phyloP scores from a whole-genome alignment of 2,888 invertebrate genomes.

The Eupithecia centaureata region DNA sequence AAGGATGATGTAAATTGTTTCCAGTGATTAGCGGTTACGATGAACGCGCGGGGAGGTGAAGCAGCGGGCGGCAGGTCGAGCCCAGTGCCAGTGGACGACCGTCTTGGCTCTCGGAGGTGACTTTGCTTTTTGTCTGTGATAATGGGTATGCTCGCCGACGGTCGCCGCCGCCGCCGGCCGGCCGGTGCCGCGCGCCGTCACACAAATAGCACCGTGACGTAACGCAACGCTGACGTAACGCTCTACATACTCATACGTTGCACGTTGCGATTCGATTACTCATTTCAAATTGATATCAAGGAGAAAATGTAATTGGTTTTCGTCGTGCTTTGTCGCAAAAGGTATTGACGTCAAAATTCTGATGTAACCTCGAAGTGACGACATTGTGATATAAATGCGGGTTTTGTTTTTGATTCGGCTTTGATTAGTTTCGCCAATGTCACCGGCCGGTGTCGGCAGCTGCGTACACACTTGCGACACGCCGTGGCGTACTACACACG shows the following conservation, averaged over 20 bases:
- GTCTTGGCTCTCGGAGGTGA: conserved; percentile 55
- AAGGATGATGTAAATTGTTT: conserved; percentile 22
- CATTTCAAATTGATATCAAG: conserved; percentile 42
- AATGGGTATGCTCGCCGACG: conserved; percentile 51
- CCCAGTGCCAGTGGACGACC: conserved; percentile 49
- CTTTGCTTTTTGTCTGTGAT: conserved; percentile 55
- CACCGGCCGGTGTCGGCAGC: conserved; percentile 54
- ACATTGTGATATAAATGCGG: conserved; percentile 23
- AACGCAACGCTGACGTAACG: conserved; percentile 40
- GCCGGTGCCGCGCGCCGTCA: conserved; percentile 40
- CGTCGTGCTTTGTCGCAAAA: conserved; percentile 16
- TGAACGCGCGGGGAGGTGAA: conserved; percentile 46
- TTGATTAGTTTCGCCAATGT: conserved; percentile 53
- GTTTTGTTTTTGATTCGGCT: conserved; percentile 47
- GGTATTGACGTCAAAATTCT: conserved; percentile 23
- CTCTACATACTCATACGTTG: conserved; percentile 29
- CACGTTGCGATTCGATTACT: conserved; percentile 42
- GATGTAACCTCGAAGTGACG: conserved; percentile 4
- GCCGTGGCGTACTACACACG: conserved; percentile 52
- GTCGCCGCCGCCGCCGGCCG: conserved; percentile 27
- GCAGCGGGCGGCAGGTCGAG: conserved; percentile 52
- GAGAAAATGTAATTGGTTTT: conserved; percentile 16
- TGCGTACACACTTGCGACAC: conserved; percentile 56
- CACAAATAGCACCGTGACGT: conserved; percentile 33
- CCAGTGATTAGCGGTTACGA: conserved; percentile 29